Base-by-base conservation (phyloP, 2,113 vertebrate genomes). In the Trachemys scripta region DNA sequence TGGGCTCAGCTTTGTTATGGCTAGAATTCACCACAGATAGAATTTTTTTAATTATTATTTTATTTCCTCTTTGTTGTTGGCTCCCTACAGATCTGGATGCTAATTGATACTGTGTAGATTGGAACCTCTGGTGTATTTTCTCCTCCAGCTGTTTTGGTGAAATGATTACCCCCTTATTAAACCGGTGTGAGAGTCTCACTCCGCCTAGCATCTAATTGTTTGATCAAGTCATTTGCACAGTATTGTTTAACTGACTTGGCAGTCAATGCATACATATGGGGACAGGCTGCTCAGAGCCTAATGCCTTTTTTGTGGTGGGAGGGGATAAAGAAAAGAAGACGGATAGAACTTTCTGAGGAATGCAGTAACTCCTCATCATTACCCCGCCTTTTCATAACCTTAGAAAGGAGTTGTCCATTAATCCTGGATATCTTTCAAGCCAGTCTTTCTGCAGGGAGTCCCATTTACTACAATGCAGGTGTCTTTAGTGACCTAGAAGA, bases 61-160 rank as follows among this genome's bases (percentile, higher is more conserved):
- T 53, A 38, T 53, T 0, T 7, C 22, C 49, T 88, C 42, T 13
- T 82, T 1, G 89, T 89, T 84, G 54, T 81, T 35, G 72, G 22
- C n/a, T 76, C 3, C n/a, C 87, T 35, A 62, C 45, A 80, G 31
- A 12, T 1, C 1, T 5, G 16, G 10, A 16, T 24, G 35, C 31
- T 69, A n/a, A 69, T n/a, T 38, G 11, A 54, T 38, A 53, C 50
- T 53, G 35, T 6, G 10, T 45, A 45, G 20, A 45, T 25, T 76
- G 24, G 81, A 96, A n/a, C 19, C 38, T 87, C 87, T 93, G 50
- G 5, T 45, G 17, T 57, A 27, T 14, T 78, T 27, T 80, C 83
- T 47, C 65, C 75, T 72, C 75, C 0, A 6, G 79, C 62, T 0
- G 0, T 3, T 50, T 6, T 45, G 69, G 35, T 75, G 38, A 76